Evolutionary conservation across 1,140 invertebrate species (phyloP).

Genomic region (Brachionus sp.): DNA sequence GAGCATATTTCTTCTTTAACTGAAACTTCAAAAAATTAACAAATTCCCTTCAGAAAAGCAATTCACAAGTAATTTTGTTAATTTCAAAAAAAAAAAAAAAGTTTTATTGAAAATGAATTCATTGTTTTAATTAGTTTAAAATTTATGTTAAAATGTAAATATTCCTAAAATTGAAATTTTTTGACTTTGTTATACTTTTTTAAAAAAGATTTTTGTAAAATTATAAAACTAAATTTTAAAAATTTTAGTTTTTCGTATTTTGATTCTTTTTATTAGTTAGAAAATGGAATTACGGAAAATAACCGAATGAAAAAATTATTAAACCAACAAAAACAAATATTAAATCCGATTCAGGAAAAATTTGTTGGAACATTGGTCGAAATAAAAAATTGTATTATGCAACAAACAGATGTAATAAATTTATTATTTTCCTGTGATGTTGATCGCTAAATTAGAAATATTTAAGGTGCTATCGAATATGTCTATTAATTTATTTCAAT

Average conservation of each 20-base stretch:
- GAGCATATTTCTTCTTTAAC: background rate
- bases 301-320: background rate
- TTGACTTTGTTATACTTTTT: no score
- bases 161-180: no score
- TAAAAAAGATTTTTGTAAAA: no score
- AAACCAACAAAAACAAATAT: background rate
- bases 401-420: no score
- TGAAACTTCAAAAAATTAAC: background rate
- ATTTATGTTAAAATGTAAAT: background rate
- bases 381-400: no score
- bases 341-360: background rate
- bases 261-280: background rate
- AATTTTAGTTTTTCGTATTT: background rate
- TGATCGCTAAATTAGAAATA: no score
- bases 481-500: no score
- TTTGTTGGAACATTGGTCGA: background rate
- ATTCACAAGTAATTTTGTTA: background rate
- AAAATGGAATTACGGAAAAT: background rate
- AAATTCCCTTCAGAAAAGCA: background rate
- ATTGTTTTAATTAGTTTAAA: background rate
- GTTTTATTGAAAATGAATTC: background rate
- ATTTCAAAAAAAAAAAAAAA: no score
- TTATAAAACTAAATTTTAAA: no score
- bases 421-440: no score
- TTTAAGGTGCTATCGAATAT: no score